These are phyloP conservation scores for Allygus modestus DNA, from an alignment of 2,888 invertebrate species.

Conservation along the genomic window DNA sequence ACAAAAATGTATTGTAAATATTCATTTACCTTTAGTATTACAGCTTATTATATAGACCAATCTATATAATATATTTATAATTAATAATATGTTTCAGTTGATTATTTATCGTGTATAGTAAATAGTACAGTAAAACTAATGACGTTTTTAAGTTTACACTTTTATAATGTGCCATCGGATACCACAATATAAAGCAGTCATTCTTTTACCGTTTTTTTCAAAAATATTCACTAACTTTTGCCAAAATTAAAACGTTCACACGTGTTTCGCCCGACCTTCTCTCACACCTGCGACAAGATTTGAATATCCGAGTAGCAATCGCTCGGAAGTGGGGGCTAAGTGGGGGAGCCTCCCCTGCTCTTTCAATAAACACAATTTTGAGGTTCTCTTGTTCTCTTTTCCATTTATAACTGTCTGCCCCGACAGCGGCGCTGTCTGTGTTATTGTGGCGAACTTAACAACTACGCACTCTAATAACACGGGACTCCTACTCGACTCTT, in stretches of 20 bases:
- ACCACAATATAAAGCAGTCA: too few relatives aligned
- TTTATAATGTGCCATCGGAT: too few relatives aligned
- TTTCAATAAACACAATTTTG: slow-evolving; percentile 70
- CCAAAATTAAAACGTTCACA: not conserved
- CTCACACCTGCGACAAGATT: slow-evolving; percentile 30
- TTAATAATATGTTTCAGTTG: too few relatives aligned
- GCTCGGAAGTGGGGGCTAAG: not conserved
- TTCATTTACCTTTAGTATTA: too few relatives aligned
- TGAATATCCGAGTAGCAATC: slow-evolving; percentile 18
- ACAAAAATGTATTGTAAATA: too few relatives aligned
- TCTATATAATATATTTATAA: too few relatives aligned
- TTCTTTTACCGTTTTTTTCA: too few relatives aligned
- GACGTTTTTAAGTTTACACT: too few relatives aligned
- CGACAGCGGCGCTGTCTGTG: slow-evolving; percentile 46
- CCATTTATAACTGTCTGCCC: slow-evolving; percentile 68
- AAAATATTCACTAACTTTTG: not conserved
- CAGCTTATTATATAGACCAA: too few relatives aligned
- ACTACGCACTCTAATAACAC: slow-evolving; percentile 44
- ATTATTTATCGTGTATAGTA: too few relatives aligned
- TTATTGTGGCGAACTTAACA: slow-evolving; percentile 49
- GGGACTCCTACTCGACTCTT: not conserved
- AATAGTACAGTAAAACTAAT: too few relatives aligned
- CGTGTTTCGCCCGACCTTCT: not conserved
- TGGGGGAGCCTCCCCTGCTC: slow-evolving; percentile 62
- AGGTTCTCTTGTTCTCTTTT: slow-evolving; percentile 69